These are phyloP conservation scores for Cyrtorhinus lividipennis DNA, from an alignment of 1,140 invertebrate genomes.

Conservation along the genomic window DNA sequence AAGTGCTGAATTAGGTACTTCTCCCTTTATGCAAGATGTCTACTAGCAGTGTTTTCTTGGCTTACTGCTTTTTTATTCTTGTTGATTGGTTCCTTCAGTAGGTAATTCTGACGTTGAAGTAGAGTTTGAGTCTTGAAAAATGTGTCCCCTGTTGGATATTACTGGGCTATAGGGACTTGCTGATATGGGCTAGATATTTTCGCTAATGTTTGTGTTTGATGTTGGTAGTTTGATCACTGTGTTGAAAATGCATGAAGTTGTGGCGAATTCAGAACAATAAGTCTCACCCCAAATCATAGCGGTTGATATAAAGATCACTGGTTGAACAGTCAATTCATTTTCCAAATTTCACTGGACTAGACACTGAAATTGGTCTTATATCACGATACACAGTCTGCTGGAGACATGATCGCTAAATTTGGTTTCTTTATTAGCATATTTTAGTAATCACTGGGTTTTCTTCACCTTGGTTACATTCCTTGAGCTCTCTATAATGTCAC, in stretches of 20 bases:
- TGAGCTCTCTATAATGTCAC: too few species aligned
- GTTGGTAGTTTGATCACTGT: background rate
- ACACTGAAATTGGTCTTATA: too few species aligned
- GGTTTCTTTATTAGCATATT: too few species aligned
- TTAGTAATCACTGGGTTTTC: too few species aligned
- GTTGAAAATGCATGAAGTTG: background rate
- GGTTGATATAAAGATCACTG: too few species aligned
- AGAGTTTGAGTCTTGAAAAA: background rate
- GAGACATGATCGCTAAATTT: too few species aligned
- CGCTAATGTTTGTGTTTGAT: background rate
- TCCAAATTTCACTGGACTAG: too few species aligned
- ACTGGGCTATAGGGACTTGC: background rate
- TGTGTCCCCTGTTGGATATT: background rate
- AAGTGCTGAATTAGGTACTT: slow-evolving; percentile 30
- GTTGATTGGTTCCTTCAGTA: background rate
- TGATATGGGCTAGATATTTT: background rate
- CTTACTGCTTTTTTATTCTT: background rate
- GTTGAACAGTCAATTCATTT: too few species aligned
- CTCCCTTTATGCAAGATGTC: slow-evolving; percentile 12
- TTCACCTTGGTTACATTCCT: too few species aligned
- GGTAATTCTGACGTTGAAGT: background rate
- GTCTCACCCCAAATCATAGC: too few species aligned
- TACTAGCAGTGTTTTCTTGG: background rate
- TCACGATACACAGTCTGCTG: too few species aligned
- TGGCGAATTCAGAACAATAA: background rate